Percentiles rank a stretch among this genome's conserved stretches.
Evolutionary conservation across 2,888 invertebrate genomes (phyloP).

Genomic region (Cheilosia impressa): DNA sequence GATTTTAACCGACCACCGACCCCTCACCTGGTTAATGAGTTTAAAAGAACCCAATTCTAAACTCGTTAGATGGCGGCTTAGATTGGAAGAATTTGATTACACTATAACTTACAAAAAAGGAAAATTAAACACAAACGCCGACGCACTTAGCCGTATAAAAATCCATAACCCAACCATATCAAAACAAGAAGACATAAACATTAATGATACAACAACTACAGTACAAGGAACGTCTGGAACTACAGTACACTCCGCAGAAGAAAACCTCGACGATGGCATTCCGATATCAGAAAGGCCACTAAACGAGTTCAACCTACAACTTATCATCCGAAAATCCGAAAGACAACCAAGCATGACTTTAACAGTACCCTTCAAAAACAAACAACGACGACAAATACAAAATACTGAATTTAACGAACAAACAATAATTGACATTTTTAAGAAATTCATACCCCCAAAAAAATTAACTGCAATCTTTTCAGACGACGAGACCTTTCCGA

Average conservation of each 20-base stretch:
- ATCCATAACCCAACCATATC: too few relatives aligned
- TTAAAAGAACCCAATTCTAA: too few relatives aligned
- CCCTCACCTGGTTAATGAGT: too few relatives aligned
- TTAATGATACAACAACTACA: too few relatives aligned
- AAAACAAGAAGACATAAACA: too few relatives aligned
- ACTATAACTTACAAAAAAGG: too few relatives aligned
- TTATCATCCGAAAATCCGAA: neutral
- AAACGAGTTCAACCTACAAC: too few relatives aligned
- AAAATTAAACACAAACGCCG: too few relatives aligned
- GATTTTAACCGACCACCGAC: too few relatives aligned
- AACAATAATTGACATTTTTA: conserved; percentile 36
- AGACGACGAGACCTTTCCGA: conserved; percentile 34
- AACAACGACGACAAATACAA: neutral
- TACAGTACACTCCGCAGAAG: neutral
- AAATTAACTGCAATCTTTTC: conserved; percentile 35
- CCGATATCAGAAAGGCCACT: conserved; percentile 1
- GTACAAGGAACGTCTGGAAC: neutral
- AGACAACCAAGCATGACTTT: neutral
- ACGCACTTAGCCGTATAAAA: too few relatives aligned
- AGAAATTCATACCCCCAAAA: conserved; percentile 32
- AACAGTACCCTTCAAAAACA: conserved; percentile 19
- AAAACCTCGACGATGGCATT: conserved; percentile 3
- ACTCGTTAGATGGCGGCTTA: too few relatives aligned
- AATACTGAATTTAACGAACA: conserved; percentile 1
- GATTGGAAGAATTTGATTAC: too few relatives aligned